Conservation (phyloP, 2,113 vertebrate genomes). For the Myotis yumanensis region DNA sequence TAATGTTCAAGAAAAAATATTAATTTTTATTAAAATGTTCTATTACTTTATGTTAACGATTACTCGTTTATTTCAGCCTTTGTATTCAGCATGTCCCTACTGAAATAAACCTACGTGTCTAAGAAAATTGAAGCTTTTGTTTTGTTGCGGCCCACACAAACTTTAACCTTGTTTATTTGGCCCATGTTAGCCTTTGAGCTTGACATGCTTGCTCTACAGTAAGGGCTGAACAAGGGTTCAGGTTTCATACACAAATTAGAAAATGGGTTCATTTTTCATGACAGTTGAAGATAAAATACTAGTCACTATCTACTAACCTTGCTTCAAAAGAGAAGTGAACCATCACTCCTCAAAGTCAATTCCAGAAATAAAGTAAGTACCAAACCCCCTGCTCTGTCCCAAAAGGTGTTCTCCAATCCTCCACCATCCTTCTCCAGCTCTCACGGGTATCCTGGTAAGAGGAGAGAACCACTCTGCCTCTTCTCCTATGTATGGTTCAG, state of each 20-base stretch:
- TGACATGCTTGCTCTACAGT: background rate
- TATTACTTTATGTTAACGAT: too few relatives aligned
- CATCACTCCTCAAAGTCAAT: background rate
- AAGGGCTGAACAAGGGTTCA: background rate
- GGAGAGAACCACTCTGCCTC: background rate
- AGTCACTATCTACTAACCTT: background rate
- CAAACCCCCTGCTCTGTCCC: background rate
- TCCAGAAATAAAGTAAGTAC: background rate
- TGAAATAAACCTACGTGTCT: too few relatives aligned
- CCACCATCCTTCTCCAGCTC: background rate
- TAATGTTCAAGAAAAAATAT: too few relatives aligned
- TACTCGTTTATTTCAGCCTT: too few relatives aligned
- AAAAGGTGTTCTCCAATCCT: background rate
- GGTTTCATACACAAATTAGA: background rate
- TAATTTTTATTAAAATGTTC: too few relatives aligned
- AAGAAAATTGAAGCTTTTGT: too few relatives aligned
- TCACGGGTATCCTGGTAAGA: background rate
- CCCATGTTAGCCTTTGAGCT: too few relatives aligned
- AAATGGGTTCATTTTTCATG: background rate
- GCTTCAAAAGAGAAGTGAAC: background rate
- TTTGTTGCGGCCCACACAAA: too few relatives aligned
- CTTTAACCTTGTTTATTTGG: too few relatives aligned
- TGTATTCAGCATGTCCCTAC: too few relatives aligned
- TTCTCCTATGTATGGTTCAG: background rate
- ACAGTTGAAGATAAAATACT: background rate